Conservation (phyloP, 1,140 invertebrate species). For the Zophobas morio region DNA sequence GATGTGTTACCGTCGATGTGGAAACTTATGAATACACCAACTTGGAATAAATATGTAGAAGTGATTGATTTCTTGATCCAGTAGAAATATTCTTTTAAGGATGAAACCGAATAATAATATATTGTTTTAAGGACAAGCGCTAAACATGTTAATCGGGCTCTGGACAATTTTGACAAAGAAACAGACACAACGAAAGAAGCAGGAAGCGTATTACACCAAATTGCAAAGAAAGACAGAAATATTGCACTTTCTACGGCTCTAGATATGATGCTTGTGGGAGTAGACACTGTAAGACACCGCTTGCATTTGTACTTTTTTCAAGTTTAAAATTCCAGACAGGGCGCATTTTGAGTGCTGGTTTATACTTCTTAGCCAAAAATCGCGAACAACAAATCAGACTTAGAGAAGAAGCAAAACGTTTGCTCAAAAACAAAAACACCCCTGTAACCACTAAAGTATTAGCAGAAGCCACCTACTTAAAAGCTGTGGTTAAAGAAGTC, state of each 20-base stretch:
- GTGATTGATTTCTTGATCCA: slow-evolving; percentile 52
- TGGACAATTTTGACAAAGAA: slow-evolving; percentile 63
- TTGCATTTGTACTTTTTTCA: neutral
- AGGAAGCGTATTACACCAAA: slow-evolving; percentile 71
- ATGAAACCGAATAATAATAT: neutral
- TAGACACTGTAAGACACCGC: slow-evolving; percentile 76
- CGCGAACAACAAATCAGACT: slow-evolving; percentile 47
- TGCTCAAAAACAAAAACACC: slow-evolving; percentile 49
- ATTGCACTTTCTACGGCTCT: slow-evolving; percentile 76
- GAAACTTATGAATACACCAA: slow-evolving; percentile 70
- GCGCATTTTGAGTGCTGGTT: slow-evolving; percentile 37
- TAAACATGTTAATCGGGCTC: slow-evolving; percentile 64
- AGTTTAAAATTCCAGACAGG: slow-evolving; percentile 61
- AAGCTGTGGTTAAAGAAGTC: slow-evolving; percentile 77
- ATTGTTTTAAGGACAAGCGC: slow-evolving; percentile 44
- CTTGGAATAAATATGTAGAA: slow-evolving; percentile 54
- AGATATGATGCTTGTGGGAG: slow-evolving; percentile 81
- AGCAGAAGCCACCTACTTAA: slow-evolving; percentile 73
- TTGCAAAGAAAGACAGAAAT: slow-evolving; percentile 70
- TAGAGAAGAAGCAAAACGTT: slow-evolving; percentile 50
- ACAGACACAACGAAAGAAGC: slow-evolving; percentile 46
- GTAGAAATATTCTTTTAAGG: neutral
- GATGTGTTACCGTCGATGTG: slow-evolving; percentile 77
- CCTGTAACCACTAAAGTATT: slow-evolving; percentile 66
- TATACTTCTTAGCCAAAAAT: slow-evolving; percentile 54